These are phyloP conservation scores for Epistrophella euchroma DNA, from an alignment of 2,888 invertebrate genomes.

Conservation along the genomic window DNA sequence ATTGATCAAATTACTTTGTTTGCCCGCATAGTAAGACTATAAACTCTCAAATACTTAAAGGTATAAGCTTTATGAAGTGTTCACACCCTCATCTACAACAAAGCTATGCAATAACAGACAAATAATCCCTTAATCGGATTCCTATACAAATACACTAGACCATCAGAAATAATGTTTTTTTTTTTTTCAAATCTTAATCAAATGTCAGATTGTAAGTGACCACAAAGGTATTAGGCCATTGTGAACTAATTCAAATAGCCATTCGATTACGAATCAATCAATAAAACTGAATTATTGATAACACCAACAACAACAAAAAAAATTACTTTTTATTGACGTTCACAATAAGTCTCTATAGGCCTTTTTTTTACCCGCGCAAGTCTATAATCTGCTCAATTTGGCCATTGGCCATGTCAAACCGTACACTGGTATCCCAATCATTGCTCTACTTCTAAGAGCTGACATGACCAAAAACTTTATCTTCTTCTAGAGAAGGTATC, in stretches of 20 bases:
- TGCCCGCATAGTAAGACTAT: not conserved
- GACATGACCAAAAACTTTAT: conserved; percentile 28
- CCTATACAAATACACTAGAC: conserved; percentile 59
- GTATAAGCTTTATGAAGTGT: conserved; percentile 11
- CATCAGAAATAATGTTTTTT: conserved; percentile 56
- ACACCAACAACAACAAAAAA: conserved; percentile 33
- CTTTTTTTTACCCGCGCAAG: conserved; percentile 12
- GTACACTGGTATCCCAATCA: conserved; percentile 28
- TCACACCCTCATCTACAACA: conserved; percentile 59
- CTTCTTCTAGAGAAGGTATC: conserved; percentile 42
- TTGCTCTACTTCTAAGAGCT: conserved; percentile 56
- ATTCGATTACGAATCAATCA: conserved; percentile 71
- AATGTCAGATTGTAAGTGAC: conserved; percentile 66
- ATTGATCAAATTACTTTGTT: not conserved
- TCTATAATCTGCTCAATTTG: conserved; percentile 47
- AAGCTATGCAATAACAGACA: conserved; percentile 55
- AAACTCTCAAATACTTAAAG: not conserved
- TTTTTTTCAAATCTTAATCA: conserved; percentile 47
- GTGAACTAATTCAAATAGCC: conserved; percentile 68
- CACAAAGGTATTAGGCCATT: conserved; percentile 57
- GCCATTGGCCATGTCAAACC: conserved; percentile 56
- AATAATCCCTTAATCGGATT: conserved; percentile 71
- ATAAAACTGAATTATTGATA: conserved; percentile 55
- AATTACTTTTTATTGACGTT: conserved; percentile 52
- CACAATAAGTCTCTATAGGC: conserved; percentile 45